Evolutionary conservation across 2,797 vertebrate species (phyloP).

Genomic region (Muscicapa comitata): DNA sequence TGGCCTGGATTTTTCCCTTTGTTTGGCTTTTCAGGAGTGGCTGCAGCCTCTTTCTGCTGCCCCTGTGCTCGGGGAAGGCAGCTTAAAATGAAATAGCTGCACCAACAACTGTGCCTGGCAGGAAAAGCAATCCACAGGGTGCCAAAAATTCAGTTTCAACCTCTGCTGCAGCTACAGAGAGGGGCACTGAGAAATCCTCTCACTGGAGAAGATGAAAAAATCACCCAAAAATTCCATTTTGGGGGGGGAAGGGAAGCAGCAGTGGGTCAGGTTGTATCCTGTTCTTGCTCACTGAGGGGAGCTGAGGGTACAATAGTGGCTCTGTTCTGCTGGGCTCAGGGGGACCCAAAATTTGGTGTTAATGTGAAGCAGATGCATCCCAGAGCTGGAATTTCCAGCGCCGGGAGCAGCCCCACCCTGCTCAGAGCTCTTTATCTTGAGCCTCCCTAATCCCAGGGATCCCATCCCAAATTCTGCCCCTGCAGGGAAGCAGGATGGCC

Average conservation of each 20-base stretch:
- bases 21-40: neutral
- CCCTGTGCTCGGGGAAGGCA: neutral
- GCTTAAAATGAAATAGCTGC: neutral
- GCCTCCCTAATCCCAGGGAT: neutral
- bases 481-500: neutral
- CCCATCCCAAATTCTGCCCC: neutral
- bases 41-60: neutral
- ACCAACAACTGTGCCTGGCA: neutral
- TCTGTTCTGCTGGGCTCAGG: neutral
- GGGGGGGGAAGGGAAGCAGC: neutral
- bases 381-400: neutral
- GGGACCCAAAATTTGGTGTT: neutral
- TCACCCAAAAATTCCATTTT: neutral
- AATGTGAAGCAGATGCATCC: slow-evolving; percentile 4
- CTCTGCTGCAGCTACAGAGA: neutral
- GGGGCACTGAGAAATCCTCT: neutral
- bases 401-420: neutral
- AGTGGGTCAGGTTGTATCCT: neutral
- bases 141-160: neutral
- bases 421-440: neutral
- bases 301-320: neutral
- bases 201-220: neutral
- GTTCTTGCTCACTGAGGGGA: neutral
- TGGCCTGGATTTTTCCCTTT: neutral
- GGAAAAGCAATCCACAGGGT: neutral